phyloP scores from a whole-genome alignment of 2,888 invertebrate species.

The Aproaerema taeniolella region DNA sequence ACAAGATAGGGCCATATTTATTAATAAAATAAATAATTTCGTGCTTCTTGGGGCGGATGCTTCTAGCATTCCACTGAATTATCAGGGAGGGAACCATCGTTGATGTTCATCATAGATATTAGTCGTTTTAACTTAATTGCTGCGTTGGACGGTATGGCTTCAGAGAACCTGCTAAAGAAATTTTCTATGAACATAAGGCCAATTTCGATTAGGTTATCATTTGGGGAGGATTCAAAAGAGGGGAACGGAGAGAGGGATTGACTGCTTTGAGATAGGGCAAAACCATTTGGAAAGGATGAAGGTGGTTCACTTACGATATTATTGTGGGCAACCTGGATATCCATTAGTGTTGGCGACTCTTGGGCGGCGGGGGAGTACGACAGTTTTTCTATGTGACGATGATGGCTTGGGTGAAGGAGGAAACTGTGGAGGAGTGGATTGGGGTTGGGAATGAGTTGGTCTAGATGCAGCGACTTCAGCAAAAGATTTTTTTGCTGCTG shows the following conservation, averaged over 20 bases:
- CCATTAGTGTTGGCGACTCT: not conserved
- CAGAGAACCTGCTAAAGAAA: not conserved
- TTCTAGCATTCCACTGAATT: constrained; percentile 20
- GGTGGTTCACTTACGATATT: not conserved
- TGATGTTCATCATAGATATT: not conserved
- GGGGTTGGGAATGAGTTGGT: not conserved
- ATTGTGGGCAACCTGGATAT: not conserved
- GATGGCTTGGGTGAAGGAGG: not conserved
- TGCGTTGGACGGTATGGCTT: not conserved
- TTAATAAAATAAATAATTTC: constrained; percentile 10
- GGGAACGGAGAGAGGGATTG: too few relatives aligned
- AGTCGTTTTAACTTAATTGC: not conserved
- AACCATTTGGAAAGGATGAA: not conserved
- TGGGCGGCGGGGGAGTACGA: not conserved
- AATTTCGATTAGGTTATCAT: not conserved
- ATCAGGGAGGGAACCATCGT: not conserved
- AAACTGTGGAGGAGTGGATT: constrained; percentile 5
- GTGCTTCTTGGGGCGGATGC: constrained; percentile 16
- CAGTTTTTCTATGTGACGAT: constrained; percentile 1
- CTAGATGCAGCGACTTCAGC: constrained; percentile 1
- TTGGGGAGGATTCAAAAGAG: not conserved
- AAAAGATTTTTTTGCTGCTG: not conserved
- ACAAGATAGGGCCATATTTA: constrained; percentile 8
- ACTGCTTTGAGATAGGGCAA: too few relatives aligned
- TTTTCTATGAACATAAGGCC: not conserved